Evolutionary conservation across 2,797 vertebrate genomes (phyloP), one percentile per base, ranked within the genome.

Genomic region (Leuciscus waleckii): DNA sequence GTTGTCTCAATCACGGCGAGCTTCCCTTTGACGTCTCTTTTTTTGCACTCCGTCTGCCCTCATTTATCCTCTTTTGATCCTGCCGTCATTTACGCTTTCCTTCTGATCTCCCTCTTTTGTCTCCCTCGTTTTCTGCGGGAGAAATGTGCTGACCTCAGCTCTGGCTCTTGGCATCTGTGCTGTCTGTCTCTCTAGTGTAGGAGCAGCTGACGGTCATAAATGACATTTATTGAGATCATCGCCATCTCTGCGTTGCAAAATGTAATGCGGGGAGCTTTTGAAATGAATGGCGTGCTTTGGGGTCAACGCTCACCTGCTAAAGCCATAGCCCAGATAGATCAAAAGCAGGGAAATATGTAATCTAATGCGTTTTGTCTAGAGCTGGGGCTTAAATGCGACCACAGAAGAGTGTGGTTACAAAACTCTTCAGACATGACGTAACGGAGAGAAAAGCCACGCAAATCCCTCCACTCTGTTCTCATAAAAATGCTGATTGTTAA

Each of bases 81-180:
- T 76, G 82, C 86, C 86, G 83, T 84, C 54, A 43, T 88, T 89
- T 70, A 56, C 14, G 32, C 81, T 79, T 79, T 85, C 65, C 65
- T 84, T 70, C 63, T 88, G 75, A 76, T 84, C 81, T 79, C 49
- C 51, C 79, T 84, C 86, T 82, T 88, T 90, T 81, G 85, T 84
- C 78, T 85, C 79, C 68, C 71, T 54, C 71, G 67, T 65, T 82
- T 90, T 84, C 86, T 89, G 61, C 81, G 74, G 83, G 84, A 51
- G 79, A 93, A 95, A 95, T 94, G 92, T 94, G 94, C 94, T 93
- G 94, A 95, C 83, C 77, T 89, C 84, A 87, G 56, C 81, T 23
- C 63, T 67, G 49, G 41, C 68, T 79, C 87, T 85, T 84, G 82
- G 81, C 65, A 26, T 83, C 63, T 56, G 41, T 82, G 51, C 86